These are phyloP conservation scores for Nasonia longicornis DNA, from an alignment of 1,140 invertebrate genomes.

Conservation along the genomic window DNA sequence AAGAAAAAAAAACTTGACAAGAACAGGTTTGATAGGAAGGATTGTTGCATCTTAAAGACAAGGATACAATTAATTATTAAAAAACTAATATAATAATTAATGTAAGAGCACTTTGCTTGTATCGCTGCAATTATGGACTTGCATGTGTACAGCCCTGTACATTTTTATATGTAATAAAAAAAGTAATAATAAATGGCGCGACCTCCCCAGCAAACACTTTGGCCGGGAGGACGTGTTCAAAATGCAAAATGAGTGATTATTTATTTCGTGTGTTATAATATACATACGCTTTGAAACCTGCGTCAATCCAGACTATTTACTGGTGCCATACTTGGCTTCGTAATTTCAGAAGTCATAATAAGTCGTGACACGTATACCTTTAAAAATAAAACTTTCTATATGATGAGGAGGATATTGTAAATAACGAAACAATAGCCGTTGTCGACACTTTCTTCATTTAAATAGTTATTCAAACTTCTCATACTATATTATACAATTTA, in stretches of 20 bases:
- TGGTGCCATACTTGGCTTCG: no score
- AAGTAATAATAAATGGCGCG: conserved; percentile 44
- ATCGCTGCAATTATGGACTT: conserved; percentile 63
- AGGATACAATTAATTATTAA: conserved; percentile 59
- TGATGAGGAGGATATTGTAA: background rate
- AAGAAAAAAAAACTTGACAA: conserved; percentile 49
- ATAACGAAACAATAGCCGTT: background rate
- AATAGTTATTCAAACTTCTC: no score
- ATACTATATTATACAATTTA: background rate
- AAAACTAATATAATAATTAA: conserved; percentile 58
- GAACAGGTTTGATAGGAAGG: conserved; percentile 55
- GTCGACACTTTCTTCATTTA: background rate
- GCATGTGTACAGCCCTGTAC: conserved; percentile 64
- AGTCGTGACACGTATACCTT: no score
- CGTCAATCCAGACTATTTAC: background rate
- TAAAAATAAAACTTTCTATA: background rate
- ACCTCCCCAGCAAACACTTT: conserved; percentile 6
- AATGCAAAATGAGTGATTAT: conserved; percentile 22
- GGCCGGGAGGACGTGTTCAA: conserved; percentile 10
- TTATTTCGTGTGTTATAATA: background rate
- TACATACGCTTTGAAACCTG: background rate
- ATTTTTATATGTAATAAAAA: conserved; percentile 64
- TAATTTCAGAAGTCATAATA: background rate
- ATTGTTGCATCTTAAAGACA: conserved; percentile 52
- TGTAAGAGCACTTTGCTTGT: conserved; percentile 63